Conservation (phyloP, 2,797 vertebrate genomes). For the Pseudocheirus occidentalis region DNA sequence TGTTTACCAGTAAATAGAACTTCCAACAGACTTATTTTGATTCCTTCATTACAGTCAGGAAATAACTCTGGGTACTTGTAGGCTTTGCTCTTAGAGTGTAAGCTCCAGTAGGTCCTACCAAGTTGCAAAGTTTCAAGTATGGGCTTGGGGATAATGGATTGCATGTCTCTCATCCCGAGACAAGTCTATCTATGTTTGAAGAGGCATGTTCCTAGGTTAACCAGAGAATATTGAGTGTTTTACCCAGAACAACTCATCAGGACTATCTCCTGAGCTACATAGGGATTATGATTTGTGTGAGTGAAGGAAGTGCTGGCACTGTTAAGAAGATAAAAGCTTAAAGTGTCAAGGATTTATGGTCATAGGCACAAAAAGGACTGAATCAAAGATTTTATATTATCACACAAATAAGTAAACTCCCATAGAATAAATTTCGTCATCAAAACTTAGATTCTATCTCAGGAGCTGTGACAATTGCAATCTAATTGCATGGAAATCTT, state of each 20-base stretch:
- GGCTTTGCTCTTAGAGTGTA: neutral
- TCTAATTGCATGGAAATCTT: neutral
- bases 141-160: neutral
- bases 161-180: neutral
- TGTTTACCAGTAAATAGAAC: neutral
- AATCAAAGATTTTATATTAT: constrained; percentile 4
- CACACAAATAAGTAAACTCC: neutral
- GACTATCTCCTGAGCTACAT: neutral
- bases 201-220: neutral
- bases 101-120: neutral
- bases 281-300: neutral
- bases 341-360: neutral
- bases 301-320: neutral
- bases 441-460: neutral
- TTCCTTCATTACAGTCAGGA: neutral
- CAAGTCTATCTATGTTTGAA: neutral
- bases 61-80: neutral
- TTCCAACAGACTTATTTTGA: neutral
- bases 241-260: neutral
- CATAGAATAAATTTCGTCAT: neutral
- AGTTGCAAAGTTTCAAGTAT: neutral
- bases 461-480: neutral
- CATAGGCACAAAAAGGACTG: neutral
- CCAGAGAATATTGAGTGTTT: neutral
- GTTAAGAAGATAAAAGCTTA: neutral